These are phyloP conservation scores for Yponomeuta cagnagella DNA, from an alignment of 2,888 invertebrate genomes.

Conservation along the genomic window DNA sequence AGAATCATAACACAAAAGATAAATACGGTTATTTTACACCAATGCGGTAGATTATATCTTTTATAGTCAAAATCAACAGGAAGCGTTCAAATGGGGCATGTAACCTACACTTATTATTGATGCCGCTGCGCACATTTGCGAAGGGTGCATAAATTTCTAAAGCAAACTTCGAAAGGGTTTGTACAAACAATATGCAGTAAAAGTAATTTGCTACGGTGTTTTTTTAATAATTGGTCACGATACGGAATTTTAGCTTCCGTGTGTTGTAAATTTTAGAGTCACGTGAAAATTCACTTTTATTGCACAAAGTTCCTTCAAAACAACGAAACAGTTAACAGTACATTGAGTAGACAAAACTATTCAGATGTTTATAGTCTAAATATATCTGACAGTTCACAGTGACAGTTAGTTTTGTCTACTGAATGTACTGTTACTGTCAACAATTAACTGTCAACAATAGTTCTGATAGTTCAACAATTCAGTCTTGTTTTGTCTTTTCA, in stretches of 20 bases:
- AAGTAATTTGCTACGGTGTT: conserved; percentile 31
- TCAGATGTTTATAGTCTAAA: too few relatives aligned
- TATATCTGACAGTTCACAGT: too few relatives aligned
- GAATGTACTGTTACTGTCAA: too few relatives aligned
- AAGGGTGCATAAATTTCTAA: conserved; percentile 71
- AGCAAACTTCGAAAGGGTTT: conserved; percentile 60
- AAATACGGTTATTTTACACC: conserved; percentile 74
- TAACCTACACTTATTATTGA: conserved; percentile 74
- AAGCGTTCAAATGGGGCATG: conserved; percentile 74
- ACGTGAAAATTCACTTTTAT: too few relatives aligned
- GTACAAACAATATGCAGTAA: conserved; percentile 48
- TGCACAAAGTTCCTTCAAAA: background rate
- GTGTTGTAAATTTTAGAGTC: background rate
- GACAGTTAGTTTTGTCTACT: too few relatives aligned
- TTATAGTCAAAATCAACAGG: conserved; percentile 74
- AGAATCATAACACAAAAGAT: conserved; percentile 68
- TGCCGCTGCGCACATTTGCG: conserved; percentile 38
- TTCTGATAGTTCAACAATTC: too few relatives aligned
- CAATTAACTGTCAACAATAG: too few relatives aligned
- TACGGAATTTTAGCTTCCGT: conserved; percentile 14
- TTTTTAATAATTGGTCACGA: conserved; percentile 24
- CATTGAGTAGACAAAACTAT: too few relatives aligned
- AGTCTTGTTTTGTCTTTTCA: too few relatives aligned
- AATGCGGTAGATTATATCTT: conserved; percentile 74
- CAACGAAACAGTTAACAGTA: background rate